phyloP scores from a whole-genome alignment of 2,113 vertebrate species.

The Panurus biarmicus region DNA sequence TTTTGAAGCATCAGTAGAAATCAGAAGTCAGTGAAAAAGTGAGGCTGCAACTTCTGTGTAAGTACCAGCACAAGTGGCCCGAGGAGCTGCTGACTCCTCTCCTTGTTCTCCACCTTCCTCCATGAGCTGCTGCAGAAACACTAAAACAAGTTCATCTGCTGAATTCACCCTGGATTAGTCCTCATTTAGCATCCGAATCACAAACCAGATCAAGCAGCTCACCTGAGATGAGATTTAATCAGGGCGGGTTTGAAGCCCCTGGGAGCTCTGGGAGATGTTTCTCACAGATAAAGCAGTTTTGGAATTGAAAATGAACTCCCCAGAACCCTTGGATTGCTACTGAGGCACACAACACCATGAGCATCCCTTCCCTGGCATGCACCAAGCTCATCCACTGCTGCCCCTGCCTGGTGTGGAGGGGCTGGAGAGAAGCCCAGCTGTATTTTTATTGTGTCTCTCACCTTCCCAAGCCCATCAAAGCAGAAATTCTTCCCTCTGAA shows the following conservation, averaged over 20 bases:
- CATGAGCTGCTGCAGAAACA: background rate
- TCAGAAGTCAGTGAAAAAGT: background rate
- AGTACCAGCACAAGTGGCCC: background rate
- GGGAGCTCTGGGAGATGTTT: background rate
- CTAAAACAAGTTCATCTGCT: background rate
- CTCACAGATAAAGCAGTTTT: background rate
- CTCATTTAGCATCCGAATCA: background rate
- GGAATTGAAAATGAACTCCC: background rate
- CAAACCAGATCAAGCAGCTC: background rate
- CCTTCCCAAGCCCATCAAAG: background rate
- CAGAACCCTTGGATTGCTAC: background rate
- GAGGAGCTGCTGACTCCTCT: background rate
- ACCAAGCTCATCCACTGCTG: background rate
- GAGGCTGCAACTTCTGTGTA: background rate
- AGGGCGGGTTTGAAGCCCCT: background rate
- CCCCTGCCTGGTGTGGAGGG: fast-evolving
- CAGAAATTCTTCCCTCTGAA: background rate
- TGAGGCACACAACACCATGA: background rate
- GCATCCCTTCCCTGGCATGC: background rate
- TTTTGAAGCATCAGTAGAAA: background rate
- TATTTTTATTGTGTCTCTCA: background rate
- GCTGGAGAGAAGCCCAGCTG: background rate
- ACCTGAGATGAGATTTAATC: background rate
- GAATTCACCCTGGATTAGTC: background rate
- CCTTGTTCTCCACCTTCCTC: background rate